phyloP scores from a whole-genome alignment of 1,140 invertebrate genomes.

The Epicauta chinensis region DNA sequence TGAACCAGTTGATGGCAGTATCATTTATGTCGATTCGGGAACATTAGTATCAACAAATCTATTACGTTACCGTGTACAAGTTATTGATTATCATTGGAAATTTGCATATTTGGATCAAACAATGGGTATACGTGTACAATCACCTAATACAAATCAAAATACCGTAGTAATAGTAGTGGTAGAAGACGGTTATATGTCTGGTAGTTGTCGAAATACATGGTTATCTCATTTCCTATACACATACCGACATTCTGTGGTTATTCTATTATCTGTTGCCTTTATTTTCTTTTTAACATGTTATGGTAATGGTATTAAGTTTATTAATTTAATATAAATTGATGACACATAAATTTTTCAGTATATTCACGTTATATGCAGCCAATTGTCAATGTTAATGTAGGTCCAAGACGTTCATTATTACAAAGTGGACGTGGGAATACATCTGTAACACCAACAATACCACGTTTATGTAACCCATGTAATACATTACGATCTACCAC shows the following conservation, averaged over 20 bases:
- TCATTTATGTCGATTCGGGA: conserved; percentile 25
- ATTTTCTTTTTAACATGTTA: conserved; percentile 37
- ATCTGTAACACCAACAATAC: not conserved
- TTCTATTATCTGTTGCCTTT: conserved; percentile 27
- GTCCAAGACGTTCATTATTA: conserved; percentile 9
- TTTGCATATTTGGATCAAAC: conserved; percentile 33
- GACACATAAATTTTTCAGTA: conserved; percentile 23
- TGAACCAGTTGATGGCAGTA: conserved; percentile 29
- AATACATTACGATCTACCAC: not conserved
- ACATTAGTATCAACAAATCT: conserved; percentile 15
- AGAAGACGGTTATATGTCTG: not conserved
- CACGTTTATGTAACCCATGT: conserved; percentile 1
- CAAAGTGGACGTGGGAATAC: not conserved
- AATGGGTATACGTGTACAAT: conserved; percentile 31
- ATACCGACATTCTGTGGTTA: conserved; percentile 29
- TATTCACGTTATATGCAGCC: conserved; percentile 37
- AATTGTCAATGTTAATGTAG: conserved; percentile 34
- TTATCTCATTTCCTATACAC: not conserved
- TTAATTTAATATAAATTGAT: not conserved
- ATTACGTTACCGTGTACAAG: conserved; percentile 26
- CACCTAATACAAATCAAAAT: conserved; percentile 31
- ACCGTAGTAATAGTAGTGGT: conserved; percentile 22
- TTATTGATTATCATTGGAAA: conserved; percentile 39
- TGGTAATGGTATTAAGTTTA: conserved; percentile 23
- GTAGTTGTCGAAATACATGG: no score